Evolutionary conservation across 1,140 invertebrate species (phyloP).

Genomic region (Drosophila seguyi): DNA sequence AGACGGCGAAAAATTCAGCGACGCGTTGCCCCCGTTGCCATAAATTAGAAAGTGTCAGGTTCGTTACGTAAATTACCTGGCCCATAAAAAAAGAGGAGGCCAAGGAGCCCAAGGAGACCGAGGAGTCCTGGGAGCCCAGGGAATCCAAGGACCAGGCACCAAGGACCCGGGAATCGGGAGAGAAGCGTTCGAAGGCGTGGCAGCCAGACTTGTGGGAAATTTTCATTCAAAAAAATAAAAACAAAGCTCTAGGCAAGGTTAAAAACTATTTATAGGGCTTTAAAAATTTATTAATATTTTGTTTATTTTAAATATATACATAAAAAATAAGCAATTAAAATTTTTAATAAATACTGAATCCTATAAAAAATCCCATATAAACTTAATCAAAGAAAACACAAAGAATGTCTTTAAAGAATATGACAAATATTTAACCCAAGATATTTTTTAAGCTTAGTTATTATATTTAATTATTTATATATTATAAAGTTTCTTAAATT

Average conservation of each 20-base stretch:
- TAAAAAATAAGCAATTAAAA: background rate
- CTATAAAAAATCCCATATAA: background rate
- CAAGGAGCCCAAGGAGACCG: constrained; percentile 7
- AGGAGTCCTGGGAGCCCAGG: constrained; percentile 2
- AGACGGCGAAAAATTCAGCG: constrained; percentile 52
- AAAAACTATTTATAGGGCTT: background rate
- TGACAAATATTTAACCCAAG: too few relatives aligned
- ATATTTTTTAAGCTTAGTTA: background rate
- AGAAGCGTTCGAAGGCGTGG: constrained; percentile 1
- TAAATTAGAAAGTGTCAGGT: constrained; percentile 85
- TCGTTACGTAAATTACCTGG: constrained; percentile 84
- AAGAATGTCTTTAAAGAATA: background rate
- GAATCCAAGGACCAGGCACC: background rate
- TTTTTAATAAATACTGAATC: background rate
- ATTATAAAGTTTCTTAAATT: background rate
- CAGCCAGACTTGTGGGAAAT: background rate
- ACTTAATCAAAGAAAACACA: background rate
- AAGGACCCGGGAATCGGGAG: background rate
- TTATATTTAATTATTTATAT: background rate
- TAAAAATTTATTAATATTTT: too few relatives aligned
- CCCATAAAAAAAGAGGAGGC: constrained; percentile 71
- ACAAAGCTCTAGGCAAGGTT: background rate
- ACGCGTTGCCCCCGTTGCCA: constrained; percentile 52
- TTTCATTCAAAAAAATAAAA: background rate
- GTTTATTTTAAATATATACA: background rate